A percentile compares a stretch with the other conserved stretches of the same genome.
Conservation (phyloP, 1,140 invertebrate genomes). For the Ceratoteleas bidentatus region DNA sequence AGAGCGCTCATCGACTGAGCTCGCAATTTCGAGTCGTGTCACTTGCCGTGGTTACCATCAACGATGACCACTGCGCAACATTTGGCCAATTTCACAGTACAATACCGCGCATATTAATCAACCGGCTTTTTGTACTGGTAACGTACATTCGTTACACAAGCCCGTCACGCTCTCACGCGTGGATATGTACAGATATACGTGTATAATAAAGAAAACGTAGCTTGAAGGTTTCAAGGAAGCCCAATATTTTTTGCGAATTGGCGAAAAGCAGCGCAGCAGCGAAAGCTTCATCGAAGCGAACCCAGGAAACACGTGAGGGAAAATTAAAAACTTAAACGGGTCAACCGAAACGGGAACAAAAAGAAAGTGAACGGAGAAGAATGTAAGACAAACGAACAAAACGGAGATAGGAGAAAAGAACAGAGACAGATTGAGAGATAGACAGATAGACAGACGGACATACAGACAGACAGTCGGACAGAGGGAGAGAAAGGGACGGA, state of each 20-base stretch:
- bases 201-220: slow-evolving; percentile 63
- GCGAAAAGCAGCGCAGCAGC: slow-evolving; percentile 81
- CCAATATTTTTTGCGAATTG: slow-evolving; percentile 75
- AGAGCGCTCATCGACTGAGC: slow-evolving; percentile 22
- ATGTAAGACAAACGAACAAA: slow-evolving; percentile 59
- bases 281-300: slow-evolving; percentile 78
- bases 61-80: slow-evolving; percentile 78
- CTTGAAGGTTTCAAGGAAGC: slow-evolving; percentile 68
- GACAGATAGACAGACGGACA: neutral
- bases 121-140: slow-evolving; percentile 44
- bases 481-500: neutral
- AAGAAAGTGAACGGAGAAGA: slow-evolving; percentile 41
- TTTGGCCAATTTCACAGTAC: slow-evolving; percentile 76
- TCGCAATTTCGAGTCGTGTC: slow-evolving; percentile 47
- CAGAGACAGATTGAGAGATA: neutral
- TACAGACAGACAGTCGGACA: neutral
- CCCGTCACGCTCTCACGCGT: slow-evolving; percentile 41
- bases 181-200: slow-evolving; percentile 52
- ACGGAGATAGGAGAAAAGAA: neutral
- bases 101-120: slow-evolving; percentile 63
- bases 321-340: slow-evolving; percentile 71
- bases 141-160: slow-evolving; percentile 49
- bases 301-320: slow-evolving; percentile 74
- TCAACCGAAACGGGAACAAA: slow-evolving; percentile 67
- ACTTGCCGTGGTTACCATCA: slow-evolving; percentile 67